phyloP scores from a whole-genome alignment of 2,797 vertebrate genomes.

The Petrocephalus schoutedeni region DNA sequence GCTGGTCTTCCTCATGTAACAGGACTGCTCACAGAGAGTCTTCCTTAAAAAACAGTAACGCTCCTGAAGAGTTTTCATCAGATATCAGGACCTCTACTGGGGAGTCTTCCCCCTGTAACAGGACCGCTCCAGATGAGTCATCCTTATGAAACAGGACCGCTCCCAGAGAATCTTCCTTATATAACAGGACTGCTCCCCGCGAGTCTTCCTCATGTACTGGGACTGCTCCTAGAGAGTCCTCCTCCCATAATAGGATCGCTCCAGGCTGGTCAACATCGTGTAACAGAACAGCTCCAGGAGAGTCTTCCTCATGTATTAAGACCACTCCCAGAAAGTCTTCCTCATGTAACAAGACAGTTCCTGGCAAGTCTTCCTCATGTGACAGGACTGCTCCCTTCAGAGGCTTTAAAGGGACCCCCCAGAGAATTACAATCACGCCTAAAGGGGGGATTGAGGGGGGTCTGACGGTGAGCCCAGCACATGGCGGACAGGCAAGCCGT shows the following conservation, averaged over 20 bases:
- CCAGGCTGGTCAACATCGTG: not conserved
- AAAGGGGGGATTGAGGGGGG: not conserved
- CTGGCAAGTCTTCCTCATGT: not conserved
- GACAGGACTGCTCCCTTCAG: not conserved
- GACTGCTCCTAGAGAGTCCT: not conserved
- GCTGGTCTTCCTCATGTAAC: not conserved
- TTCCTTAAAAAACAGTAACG: not conserved
- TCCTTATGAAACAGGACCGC: not conserved
- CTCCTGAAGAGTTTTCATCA: not conserved
- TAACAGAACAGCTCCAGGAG: not conserved
- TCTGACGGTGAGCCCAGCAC: not conserved
- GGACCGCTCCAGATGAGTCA: not conserved
- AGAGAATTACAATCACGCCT: not conserved
- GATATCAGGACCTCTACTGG: not conserved
- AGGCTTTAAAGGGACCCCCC: not conserved
- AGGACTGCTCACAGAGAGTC: not conserved
- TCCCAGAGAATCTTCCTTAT: not conserved
- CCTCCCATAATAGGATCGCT: not conserved
- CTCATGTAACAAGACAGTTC: not conserved
- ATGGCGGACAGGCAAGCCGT: not conserved
- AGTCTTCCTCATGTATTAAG: not conserved
- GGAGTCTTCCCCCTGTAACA: not conserved
- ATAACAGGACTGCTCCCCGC: not conserved
- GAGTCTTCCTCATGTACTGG: not conserved
- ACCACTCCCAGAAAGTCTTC: not conserved